Conservation (phyloP, 2,888 invertebrate species). For the Drosophila paracracens region DNA sequence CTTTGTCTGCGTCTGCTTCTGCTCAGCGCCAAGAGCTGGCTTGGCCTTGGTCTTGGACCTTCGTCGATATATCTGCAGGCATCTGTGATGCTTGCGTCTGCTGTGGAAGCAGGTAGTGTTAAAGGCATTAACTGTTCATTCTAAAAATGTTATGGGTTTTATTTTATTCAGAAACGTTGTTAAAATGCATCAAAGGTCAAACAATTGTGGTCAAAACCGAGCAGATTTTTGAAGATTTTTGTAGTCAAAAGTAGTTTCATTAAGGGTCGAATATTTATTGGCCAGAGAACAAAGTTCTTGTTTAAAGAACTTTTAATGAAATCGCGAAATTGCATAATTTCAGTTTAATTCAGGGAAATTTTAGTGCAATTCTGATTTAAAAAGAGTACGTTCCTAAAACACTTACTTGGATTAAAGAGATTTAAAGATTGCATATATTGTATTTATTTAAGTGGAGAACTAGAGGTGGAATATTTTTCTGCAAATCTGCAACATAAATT, state of each 20-base stretch:
- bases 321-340: background rate
- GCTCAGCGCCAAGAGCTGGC: background rate
- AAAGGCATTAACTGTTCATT: background rate
- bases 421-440: no score
- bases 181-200: background rate
- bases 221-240: background rate
- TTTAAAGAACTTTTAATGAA: background rate
- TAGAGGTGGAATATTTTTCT: no score
- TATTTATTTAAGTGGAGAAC: no score
- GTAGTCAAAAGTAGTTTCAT: background rate
- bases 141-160: background rate
- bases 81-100: constrained; percentile 3
- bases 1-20: constrained; percentile 14
- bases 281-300: background rate
- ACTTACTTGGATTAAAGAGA: no score
- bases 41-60: constrained; percentile 1
- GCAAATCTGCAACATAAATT: no score
- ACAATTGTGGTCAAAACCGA: background rate
- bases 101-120: constrained; percentile 12
- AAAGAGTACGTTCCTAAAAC: background rate
- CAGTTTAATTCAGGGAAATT: background rate
- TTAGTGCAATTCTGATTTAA: background rate
- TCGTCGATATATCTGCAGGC: constrained; percentile 3
- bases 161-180: background rate
- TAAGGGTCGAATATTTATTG: background rate